phyloP scores from a whole-genome alignment of 2,888 invertebrate species.

The Thymelicus acteon region DNA sequence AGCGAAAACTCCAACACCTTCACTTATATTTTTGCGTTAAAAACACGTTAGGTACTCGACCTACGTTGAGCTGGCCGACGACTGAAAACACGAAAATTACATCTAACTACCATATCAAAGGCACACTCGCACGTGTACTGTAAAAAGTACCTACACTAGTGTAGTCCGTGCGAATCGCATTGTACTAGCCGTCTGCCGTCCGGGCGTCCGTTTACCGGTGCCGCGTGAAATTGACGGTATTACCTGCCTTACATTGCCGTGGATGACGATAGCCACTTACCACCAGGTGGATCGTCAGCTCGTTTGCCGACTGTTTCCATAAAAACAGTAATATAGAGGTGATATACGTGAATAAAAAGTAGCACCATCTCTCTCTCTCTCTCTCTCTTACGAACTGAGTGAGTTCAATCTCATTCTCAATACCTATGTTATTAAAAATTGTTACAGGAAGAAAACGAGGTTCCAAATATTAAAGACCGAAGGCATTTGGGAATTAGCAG shows the following conservation, averaged over 20 bases:
- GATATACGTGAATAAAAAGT: too few relatives aligned
- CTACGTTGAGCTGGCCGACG: constrained; percentile 18
- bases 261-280: too few relatives aligned
- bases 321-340: too few relatives aligned
- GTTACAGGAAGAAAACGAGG: constrained; percentile 63
- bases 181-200: constrained; percentile 34
- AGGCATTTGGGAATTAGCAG: constrained; percentile 68
- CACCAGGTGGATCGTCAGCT: too few relatives aligned
- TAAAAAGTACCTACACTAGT: too few relatives aligned
- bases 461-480: constrained; percentile 60
- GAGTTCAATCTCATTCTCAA: too few relatives aligned
- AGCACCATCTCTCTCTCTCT: too few relatives aligned
- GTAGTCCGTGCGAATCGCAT: constrained; percentile 28
- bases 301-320: too few relatives aligned
- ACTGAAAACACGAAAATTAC: constrained; percentile 44
- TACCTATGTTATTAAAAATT: constrained; percentile 15
- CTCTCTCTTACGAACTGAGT: too few relatives aligned
- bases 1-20: too few relatives aligned
- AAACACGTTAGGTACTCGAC: too few relatives aligned
- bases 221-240: constrained; percentile 53
- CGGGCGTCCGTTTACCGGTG: constrained; percentile 47
- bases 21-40: neutral
- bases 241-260: too few relatives aligned
- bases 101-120: constrained; percentile 44
- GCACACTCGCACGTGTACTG: constrained; percentile 23